Conservation (phyloP, 2,888 invertebrate genomes). For the Biston betularia region DNA sequence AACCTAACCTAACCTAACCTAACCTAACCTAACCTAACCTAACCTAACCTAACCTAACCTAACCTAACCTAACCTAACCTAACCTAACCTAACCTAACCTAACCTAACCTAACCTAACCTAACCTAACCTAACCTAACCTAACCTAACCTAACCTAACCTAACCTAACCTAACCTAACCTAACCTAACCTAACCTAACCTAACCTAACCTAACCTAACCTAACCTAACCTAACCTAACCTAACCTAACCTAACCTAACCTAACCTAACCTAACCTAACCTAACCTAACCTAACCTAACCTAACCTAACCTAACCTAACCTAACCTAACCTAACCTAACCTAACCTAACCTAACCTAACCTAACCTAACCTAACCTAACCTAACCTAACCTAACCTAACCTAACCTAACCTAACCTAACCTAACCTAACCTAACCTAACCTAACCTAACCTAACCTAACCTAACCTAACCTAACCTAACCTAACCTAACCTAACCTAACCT, state of each 20-base stretch:
- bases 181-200: conserved; percentile 8
- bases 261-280: conserved; percentile 1
- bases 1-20: conserved; percentile 5
- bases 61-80: conserved; percentile 9
- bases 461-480: too few species aligned
- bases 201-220: conserved; percentile 6
- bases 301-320: conserved; percentile 1
- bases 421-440: background rate
- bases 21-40: conserved; percentile 5
- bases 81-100: conserved; percentile 10
- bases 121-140: conserved; percentile 5
- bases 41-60: conserved; percentile 5
- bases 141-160: conserved; percentile 3
- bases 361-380: background rate
- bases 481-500: too few species aligned
- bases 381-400: conserved; percentile 5
- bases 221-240: conserved; percentile 6
- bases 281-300: conserved; percentile 1
- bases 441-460: too few species aligned
- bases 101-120: conserved; percentile 5
- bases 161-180: conserved; percentile 3
- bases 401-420: conserved; percentile 3
- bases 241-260: conserved; percentile 6
- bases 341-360: conserved; percentile 1
- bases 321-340: conserved; percentile 4